Evolutionary conservation across 37 sponge, comb jelly and placozoan species (phyloP), one percentile per base, ranked within the genome.

Genomic region (Cliona cf. orientalis): DNA sequence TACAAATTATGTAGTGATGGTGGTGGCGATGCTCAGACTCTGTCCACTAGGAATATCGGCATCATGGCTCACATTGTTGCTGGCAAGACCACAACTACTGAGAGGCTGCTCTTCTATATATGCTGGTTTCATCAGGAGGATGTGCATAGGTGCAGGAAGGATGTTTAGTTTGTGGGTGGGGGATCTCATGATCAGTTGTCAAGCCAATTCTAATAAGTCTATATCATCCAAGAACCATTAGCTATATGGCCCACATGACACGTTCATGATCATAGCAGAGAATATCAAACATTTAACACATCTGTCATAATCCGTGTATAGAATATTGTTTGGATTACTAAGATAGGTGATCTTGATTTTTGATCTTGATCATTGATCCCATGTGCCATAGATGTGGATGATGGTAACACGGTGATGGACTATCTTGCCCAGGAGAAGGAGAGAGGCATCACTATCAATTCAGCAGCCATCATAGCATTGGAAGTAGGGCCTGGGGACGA

Each of bases 51-150:
- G 21, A 97, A 97, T 45, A 71, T 94, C 5, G 97, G 97, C 37
- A 86, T 97, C 12, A 86, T 94, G 69, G 97, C 97, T 1, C 97
- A 97, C 88, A 91, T 97, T 58, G 97, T 94, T 78, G 94, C 97
- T 43, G 97, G 97, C 12, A 97, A 97, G 72, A 97, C 97, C 1
- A 97, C 95, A 49, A 89, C 90, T 25, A 97, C 95, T 34, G 97
- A 97, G 42, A 49, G 97, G 36, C 91, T 97, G 90, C 82, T 97
- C 44, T 97, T 63, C 69, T 88, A n/a, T n/a, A n/a, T n/a, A 85
- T 64, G 80, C 97, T 66, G 95, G 93, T 11, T 45, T 81, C 43
- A 93, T 79, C 36, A 84, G 67, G 67, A 69, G 69, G 42, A 71
- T 92, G 65, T 92, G 96, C 46, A 87, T 90, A n/a, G n/a, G n/a